These are phyloP conservation scores for Amphiprion percula DNA, from an alignment of 2,113 vertebrate species.

Conservation along the genomic window DNA sequence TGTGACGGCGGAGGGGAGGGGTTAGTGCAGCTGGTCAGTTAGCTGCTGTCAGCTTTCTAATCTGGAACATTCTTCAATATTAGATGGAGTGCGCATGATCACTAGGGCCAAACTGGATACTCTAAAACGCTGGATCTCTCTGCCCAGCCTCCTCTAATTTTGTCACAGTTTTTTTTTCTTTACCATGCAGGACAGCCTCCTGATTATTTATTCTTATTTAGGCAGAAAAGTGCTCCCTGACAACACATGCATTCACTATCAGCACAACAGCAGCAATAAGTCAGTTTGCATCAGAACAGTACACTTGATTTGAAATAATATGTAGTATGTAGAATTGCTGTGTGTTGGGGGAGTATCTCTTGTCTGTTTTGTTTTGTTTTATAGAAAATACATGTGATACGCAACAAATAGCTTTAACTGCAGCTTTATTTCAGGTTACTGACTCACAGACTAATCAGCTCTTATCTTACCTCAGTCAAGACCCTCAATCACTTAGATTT, in stretches of 20 bases:
- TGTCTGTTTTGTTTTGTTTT: neutral
- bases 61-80: constrained; percentile 79
- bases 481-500: too few relatives aligned
- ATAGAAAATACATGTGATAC: neutral
- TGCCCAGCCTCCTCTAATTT: constrained; percentile 1
- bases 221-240: neutral
- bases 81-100: constrained; percentile 59
- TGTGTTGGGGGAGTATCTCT: too few relatives aligned
- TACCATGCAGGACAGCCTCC: constrained; percentile 1
- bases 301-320: too few relatives aligned
- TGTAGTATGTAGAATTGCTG: too few relatives aligned
- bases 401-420: too few relatives aligned
- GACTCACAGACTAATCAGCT: too few relatives aligned
- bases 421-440: too few relatives aligned
- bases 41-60: constrained; percentile 78
- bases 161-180: neutral
- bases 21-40: constrained; percentile 76
- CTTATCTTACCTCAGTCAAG: too few relatives aligned
- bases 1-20: constrained; percentile 74
- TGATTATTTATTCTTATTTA: constrained; percentile 2
- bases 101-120: constrained; percentile 43
- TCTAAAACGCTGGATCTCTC: constrained; percentile 37
- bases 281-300: neutral
- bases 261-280: neutral
- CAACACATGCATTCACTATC: neutral